Conservation (phyloP, 2,113 vertebrate species). For the Nothobranchius kuhntae region DNA sequence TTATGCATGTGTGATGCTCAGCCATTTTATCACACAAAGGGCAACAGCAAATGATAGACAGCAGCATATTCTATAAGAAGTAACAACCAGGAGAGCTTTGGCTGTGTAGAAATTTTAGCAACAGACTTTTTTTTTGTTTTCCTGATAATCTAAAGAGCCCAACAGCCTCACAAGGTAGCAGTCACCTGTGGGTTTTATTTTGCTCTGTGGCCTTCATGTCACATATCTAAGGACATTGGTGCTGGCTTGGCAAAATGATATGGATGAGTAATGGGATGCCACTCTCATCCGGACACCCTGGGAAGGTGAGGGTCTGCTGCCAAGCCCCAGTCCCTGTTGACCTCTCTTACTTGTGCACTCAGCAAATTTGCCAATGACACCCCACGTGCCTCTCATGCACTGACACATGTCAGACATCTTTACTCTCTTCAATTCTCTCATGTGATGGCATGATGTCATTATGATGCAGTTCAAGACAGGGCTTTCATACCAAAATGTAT, state of each 20-base stretch:
- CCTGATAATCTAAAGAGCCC: constrained; percentile 2
- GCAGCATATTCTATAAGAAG: constrained; percentile 6
- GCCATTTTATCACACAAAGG: constrained; percentile 10
- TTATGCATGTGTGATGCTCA: constrained; percentile 10
- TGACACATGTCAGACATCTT: constrained; percentile 65
- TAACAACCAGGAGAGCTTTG: not conserved
- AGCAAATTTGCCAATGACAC: constrained; percentile 69
- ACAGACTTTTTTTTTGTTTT: not conserved
- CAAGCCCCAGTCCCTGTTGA: constrained; percentile 72
- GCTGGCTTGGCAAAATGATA: constrained; percentile 76
- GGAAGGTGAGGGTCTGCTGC: constrained; percentile 76
- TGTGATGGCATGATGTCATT: constrained; percentile 13
- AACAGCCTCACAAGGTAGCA: constrained; percentile 20
- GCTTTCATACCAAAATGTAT: too few species aligned
- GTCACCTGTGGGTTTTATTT: constrained; percentile 69
- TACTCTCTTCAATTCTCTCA: constrained; percentile 35
- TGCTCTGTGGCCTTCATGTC: constrained; percentile 73
- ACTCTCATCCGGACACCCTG: constrained; percentile 71
- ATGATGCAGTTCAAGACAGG: not conserved
- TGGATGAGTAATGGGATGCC: constrained; percentile 77
- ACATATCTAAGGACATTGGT: constrained; percentile 72
- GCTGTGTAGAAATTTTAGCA: constrained; percentile 6
- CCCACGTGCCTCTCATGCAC: constrained; percentile 41
- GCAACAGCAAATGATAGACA: constrained; percentile 9
- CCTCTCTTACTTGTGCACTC: constrained; percentile 69